Base-by-base conservation (phyloP, 1,140 invertebrate species). In the Lineus longissimus region DNA sequence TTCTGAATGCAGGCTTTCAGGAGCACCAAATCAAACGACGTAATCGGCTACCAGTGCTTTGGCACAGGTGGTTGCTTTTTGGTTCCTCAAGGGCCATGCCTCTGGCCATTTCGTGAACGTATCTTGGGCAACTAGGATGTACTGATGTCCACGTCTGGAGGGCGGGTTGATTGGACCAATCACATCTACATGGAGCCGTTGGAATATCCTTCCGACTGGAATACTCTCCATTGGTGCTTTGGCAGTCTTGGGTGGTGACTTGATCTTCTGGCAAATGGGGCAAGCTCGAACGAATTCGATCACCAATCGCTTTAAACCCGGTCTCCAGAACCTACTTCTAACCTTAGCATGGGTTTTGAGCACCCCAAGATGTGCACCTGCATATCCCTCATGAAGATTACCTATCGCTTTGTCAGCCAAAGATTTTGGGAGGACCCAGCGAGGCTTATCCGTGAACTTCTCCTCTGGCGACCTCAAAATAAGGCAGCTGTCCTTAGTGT, bases 51-150 rank as follows among this genome's bases (percentile, higher is more conserved):
- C 27, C 43, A 0, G 29, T 2, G 64, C 66, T 25, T 75, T 65
- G 1, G 76, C 80, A 17, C 79, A 65, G 1, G 75, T 77, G 2
- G 19, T 13, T 0, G 72, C 67, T 41, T 67, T 71, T 55, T 68
- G 43, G 55, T 76, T 59, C n/a, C 31, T 31, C 27, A 77, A 30
- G 29, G 76, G 41, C 22, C 64, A 65, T 0, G 64, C 66, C 59
- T 75, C 70, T 17, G 55, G 33, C 62, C 65, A 77, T 56, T 69
- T 67, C 0, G 77, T 76, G 19, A 71, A 75, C 56, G 70, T 67
- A 59, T 76, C 75, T 0, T 63, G 47, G 2, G 71, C 51, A 0
- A 74, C 76, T 1, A 78, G 43, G 15, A 77, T 65, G 45, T 69
- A 70, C 17, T 60, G 47, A 59, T 74, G 76, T 2, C 67, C 59